Percentiles rank a stretch among this genome's conserved stretches.
Conservation (phyloP, 1,140 invertebrate genomes). For the Macrobrachium nipponense region DNA sequence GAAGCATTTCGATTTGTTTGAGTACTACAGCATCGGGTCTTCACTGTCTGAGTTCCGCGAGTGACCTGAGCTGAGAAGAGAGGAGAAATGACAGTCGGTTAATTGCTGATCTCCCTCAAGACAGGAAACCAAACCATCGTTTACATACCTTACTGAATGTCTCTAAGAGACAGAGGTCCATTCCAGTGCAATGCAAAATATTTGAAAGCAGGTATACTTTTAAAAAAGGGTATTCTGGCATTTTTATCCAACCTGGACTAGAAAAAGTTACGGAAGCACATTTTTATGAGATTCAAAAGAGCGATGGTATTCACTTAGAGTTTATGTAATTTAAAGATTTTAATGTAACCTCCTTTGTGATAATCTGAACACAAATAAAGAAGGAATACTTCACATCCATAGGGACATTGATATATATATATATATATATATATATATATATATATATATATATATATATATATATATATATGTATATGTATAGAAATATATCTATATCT, state of each 20-base stretch:
- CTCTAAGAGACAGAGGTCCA: not conserved
- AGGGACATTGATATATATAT: too few relatives aligned
- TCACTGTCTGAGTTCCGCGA: conserved; percentile 21
- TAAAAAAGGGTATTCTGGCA: not conserved
- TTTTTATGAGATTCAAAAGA: too few relatives aligned
- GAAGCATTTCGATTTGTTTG: conserved; percentile 27
- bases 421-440: conserved; percentile 9
- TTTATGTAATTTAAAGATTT: too few relatives aligned
- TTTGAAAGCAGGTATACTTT: not conserved
- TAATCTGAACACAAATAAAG: too few relatives aligned
- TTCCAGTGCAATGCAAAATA: not conserved
- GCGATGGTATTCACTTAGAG: too few relatives aligned
- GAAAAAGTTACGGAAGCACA: too few relatives aligned
- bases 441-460: conserved; percentile 9
- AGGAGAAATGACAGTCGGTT: too few relatives aligned
- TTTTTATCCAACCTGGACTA: too few relatives aligned
- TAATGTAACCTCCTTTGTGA: too few relatives aligned
- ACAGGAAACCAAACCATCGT: not conserved
- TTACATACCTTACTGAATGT: not conserved
- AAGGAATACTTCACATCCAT: too few relatives aligned
- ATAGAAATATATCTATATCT: conserved; percentile 4
- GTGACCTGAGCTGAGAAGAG: conserved; percentile 20
- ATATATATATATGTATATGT: conserved; percentile 14
- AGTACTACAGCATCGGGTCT: not conserved
- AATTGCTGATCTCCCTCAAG: not conserved